Evolutionary conservation across 2,797 vertebrate genomes (phyloP).

Genomic region (Bothrops alternatus): DNA sequence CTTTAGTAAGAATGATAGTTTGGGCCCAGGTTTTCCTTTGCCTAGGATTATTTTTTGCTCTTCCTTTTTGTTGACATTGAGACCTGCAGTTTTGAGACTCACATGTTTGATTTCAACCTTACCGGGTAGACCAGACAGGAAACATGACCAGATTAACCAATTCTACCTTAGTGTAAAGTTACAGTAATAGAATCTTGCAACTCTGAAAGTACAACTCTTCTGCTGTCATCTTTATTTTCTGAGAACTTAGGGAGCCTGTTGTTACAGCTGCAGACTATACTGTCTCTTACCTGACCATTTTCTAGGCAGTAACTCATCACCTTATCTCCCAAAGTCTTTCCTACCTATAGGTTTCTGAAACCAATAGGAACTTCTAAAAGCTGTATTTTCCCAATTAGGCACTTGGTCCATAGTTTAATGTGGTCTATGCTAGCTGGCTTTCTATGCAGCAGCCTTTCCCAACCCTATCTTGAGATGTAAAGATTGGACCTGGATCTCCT

Average conservation of each 20-base stretch:
- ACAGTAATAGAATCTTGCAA: not conserved
- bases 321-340: not conserved
- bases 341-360: not conserved
- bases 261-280: not conserved
- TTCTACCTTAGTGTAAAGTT: not conserved
- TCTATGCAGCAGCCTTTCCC: not conserved
- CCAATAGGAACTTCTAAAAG: not conserved
- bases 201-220: not conserved
- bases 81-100: not conserved
- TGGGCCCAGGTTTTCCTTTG: constrained; percentile 97
- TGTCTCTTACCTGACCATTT: not conserved
- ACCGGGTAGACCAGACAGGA: not conserved
- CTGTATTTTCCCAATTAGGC: not conserved
- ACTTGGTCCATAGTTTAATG: not conserved
- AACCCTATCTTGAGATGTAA: not conserved
- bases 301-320: not conserved
- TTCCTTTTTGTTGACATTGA: constrained; percentile 95
- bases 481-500: not conserved
- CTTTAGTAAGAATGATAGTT: constrained; percentile 91
- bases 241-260: no score
- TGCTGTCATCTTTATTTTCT: not conserved
- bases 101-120: not conserved
- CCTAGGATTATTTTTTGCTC: constrained; percentile 99
- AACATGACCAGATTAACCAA: not conserved
- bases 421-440: not conserved